Evolutionary conservation across 1,140 invertebrate genomes (phyloP).

Genomic region (Danaus plexippus): DNA sequence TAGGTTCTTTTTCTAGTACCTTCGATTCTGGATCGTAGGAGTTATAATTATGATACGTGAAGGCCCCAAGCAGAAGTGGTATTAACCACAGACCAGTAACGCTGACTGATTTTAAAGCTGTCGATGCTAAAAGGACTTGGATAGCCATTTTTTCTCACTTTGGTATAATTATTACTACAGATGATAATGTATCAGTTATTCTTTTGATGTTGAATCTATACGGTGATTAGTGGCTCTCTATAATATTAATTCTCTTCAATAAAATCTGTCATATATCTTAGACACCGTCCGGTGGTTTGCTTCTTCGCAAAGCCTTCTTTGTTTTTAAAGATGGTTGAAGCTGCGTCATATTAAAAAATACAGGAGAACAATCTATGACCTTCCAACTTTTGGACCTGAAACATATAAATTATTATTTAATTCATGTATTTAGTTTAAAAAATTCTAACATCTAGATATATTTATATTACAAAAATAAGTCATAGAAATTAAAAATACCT

Average conservation of each 20-base stretch:
- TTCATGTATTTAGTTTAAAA: too few relatives aligned
- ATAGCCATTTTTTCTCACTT: conserved; percentile 75
- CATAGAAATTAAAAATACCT: background rate
- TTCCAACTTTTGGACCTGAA: conserved; percentile 40
- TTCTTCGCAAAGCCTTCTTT: conserved; percentile 43
- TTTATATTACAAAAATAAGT: too few relatives aligned
- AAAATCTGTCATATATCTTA: conserved; percentile 18
- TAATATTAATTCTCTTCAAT: conserved; percentile 11
- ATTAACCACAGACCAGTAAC: conserved; percentile 86
- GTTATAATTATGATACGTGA: conserved; percentile 87
- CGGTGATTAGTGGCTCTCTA: background rate
- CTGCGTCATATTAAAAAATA: conserved; percentile 47
- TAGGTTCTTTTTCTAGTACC: conserved; percentile 61
- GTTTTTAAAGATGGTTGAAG: conserved; percentile 24
- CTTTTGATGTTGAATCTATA: too few relatives aligned
- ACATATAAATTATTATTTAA: conserved; percentile 8
- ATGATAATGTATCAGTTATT: too few relatives aligned
- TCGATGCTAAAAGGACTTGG: conserved; percentile 79
- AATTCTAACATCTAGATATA: too few relatives aligned
- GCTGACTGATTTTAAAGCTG: conserved; percentile 82
- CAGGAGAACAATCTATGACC: conserved; percentile 9
- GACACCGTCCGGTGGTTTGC: conserved; percentile 50
- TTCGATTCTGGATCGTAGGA: conserved; percentile 84
- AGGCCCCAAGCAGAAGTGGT: conserved; percentile 83
- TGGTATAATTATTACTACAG: conserved; percentile 2